phyloP scores from a whole-genome alignment of 2,888 invertebrate species.

The Anagyrus pseudococci region DNA sequence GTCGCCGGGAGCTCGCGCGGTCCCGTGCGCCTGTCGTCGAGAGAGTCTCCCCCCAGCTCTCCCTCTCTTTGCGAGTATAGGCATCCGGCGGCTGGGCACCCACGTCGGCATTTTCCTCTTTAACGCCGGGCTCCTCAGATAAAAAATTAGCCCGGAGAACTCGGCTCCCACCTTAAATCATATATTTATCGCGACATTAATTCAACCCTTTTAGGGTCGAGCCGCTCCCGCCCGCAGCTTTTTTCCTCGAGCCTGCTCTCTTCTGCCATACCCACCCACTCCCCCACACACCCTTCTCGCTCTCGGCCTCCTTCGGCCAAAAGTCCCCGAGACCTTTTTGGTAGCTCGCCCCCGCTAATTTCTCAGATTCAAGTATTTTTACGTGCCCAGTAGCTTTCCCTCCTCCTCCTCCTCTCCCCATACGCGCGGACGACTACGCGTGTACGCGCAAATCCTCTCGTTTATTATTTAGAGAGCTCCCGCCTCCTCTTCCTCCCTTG shows the following conservation, averaged over 20 bases:
- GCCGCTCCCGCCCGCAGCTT: slow-evolving; percentile 46
- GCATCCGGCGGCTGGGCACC: not conserved
- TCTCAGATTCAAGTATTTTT: slow-evolving; percentile 63
- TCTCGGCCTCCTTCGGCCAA: slow-evolving; percentile 15
- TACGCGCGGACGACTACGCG: not conserved
- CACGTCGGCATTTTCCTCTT: not conserved
- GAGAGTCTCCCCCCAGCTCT: too few relatives aligned
- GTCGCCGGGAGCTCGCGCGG: slow-evolving; percentile 12
- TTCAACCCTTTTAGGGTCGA: slow-evolving; percentile 61
- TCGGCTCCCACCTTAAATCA: slow-evolving; percentile 61
- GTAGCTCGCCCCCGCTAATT: slow-evolving; percentile 59
- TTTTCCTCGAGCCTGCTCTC: slow-evolving; percentile 50
- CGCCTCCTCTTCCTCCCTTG: not conserved
- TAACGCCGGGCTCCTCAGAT: slow-evolving; percentile 52
- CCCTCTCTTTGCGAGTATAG: too few relatives aligned
- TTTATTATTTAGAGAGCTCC: slow-evolving; percentile 59
- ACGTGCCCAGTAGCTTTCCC: too few relatives aligned
- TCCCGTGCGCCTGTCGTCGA: too few relatives aligned
- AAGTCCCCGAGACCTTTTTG: slow-evolving; percentile 27
- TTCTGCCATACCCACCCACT: slow-evolving; percentile 41
- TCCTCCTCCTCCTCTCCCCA: too few relatives aligned
- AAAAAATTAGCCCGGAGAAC: slow-evolving; percentile 61
- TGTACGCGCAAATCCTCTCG: slow-evolving; percentile 60
- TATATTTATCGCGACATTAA: slow-evolving; percentile 64
- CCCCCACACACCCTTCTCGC: slow-evolving; percentile 33